These are phyloP conservation scores for Heliocidaris tuberculata DNA, from an alignment of 35 echinoderm and acorn worm genomes.

Conservation along the genomic window DNA sequence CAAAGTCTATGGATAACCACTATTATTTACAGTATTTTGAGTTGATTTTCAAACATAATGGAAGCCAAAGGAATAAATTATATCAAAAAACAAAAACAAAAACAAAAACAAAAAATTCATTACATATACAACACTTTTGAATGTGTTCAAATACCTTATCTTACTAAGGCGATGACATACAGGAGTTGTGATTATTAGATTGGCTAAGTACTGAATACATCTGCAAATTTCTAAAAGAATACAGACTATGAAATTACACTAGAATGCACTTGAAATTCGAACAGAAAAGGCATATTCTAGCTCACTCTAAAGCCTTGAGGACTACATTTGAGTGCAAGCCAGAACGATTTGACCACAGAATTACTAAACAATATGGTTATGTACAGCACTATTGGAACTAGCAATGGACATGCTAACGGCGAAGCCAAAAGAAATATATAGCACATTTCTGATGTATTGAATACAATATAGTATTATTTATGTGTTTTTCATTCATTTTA, in stretches of 20 bases:
- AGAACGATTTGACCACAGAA: background rate
- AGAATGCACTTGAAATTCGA: background rate
- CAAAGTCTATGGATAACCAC: background rate
- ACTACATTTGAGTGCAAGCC: background rate
- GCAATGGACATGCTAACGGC: background rate
- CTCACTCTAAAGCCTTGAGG: background rate
- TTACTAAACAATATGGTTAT: background rate
- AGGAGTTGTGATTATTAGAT: background rate
- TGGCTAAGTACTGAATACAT: background rate
- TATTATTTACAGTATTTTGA: background rate
- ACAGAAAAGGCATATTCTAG: background rate
- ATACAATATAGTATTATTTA: slow-evolving; percentile 4
- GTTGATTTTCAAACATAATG: background rate
- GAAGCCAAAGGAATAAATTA: background rate
- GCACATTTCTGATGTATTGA: background rate
- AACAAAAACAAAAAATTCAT: background rate
- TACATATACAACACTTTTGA: background rate
- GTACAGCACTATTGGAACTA: background rate
- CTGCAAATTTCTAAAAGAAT: background rate
- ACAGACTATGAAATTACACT: background rate
- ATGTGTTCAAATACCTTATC: background rate
- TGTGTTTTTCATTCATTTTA: background rate
- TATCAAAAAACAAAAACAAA: too few species aligned
- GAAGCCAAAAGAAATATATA: background rate
- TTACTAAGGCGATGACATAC: background rate